A percentile compares a stretch with the other conserved stretches of the same genome.
Evolutionary conservation across 1,140 invertebrate species (phyloP).

Genomic region (Danaus melanippus): DNA sequence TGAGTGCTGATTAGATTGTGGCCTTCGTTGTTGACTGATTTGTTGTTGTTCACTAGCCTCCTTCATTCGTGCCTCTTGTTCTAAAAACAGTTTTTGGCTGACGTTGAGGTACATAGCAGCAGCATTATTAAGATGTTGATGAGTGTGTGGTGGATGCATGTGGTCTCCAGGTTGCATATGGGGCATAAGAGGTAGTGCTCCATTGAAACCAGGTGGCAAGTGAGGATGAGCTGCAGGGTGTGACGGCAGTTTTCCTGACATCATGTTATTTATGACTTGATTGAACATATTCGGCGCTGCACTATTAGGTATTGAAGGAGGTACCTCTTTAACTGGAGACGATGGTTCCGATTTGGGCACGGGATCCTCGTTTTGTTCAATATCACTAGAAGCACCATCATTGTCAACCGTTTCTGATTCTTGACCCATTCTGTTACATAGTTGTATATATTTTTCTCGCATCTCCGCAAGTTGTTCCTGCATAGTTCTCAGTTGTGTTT

Average conservation of each 20-base stretch:
- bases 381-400: slow-evolving; percentile 80
- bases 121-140: slow-evolving; percentile 76
- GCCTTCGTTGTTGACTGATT: slow-evolving; percentile 66
- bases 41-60: slow-evolving; percentile 75
- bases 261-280: slow-evolving; percentile 81
- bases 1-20: slow-evolving; percentile 73
- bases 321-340: slow-evolving; percentile 72
- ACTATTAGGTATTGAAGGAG: slow-evolving; percentile 67
- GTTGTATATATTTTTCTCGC: slow-evolving; percentile 91
- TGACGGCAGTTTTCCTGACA: slow-evolving; percentile 76
- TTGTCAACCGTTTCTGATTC: slow-evolving; percentile 81
- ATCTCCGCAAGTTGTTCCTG: slow-evolving; percentile 92
- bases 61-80: slow-evolving; percentile 83
- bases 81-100: slow-evolving; percentile 81
- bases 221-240: slow-evolving; percentile 66
- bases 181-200: slow-evolving; percentile 70
- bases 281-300: slow-evolving; percentile 75
- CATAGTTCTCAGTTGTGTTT: slow-evolving; percentile 87
- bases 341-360: slow-evolving; percentile 73
- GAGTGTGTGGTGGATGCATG: slow-evolving; percentile 72
- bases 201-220: slow-evolving; percentile 73
- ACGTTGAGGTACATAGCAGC: slow-evolving; percentile 83
- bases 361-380: slow-evolving; percentile 75
- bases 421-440: slow-evolving; percentile 88
- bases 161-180: slow-evolving; percentile 73